phyloP scores from a whole-genome alignment of 2,888 invertebrate genomes.

The Empis livida region DNA sequence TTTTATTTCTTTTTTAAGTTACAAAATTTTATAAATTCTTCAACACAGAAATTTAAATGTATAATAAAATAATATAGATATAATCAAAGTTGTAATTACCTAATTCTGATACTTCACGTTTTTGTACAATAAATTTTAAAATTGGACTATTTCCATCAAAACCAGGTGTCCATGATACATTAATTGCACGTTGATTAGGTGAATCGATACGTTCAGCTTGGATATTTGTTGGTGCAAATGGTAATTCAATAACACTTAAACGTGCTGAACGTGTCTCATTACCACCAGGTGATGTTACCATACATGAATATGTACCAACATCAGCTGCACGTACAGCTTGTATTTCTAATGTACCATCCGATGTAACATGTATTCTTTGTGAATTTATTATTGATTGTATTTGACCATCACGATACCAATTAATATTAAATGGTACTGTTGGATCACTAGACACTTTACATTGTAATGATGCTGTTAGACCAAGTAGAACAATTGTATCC shows the following conservation, averaged over 20 bases:
- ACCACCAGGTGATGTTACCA: constrained; percentile 77
- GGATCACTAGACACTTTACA: constrained; percentile 92
- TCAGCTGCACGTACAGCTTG: constrained; percentile 81
- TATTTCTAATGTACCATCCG: constrained; percentile 77
- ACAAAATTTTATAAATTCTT: no score
- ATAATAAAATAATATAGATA: no score
- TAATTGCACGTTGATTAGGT: constrained; percentile 61
- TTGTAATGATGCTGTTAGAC: constrained; percentile 83
- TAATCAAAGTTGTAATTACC: no score
- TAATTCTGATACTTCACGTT: constrained; percentile 74
- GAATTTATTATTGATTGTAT: constrained; percentile 44
- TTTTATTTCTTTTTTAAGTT: no score
- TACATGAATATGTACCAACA: constrained; percentile 87
- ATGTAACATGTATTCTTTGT: constrained; percentile 57
- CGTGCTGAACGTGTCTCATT: constrained; percentile 81
- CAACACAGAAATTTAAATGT: no score
- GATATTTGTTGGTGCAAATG: constrained; percentile 83
- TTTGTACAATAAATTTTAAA: constrained; percentile 82
- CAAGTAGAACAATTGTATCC: constrained; percentile 80
- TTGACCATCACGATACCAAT: constrained; percentile 79
- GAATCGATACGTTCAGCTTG: constrained; percentile 56
- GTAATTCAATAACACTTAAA: constrained; percentile 84
- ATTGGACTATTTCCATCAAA: constrained; percentile 97
- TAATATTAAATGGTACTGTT: constrained; percentile 69
- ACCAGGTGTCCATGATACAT: constrained; percentile 88